Evolutionary conservation across 2,797 vertebrate genomes (phyloP), one percentile per base, ranked within the genome.

Genomic region (Acanthurus leucopareius): DNA sequence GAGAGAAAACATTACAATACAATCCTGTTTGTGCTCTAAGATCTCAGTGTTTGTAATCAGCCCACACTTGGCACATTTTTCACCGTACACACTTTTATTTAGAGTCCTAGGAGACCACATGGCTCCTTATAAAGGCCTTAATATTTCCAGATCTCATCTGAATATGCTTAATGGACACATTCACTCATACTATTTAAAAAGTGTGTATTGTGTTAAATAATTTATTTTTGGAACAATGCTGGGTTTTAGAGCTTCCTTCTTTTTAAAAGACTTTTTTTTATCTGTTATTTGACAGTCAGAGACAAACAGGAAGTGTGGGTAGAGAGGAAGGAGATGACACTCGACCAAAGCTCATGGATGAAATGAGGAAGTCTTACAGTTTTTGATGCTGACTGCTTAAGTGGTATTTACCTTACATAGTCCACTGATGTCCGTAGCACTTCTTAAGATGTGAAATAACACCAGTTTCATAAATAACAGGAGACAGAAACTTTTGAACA

Each of bases 1-100:
- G 38, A 32, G 4, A 35, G 44, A 53, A 75, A 60, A 15, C 11
- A 77, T 81, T 49, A 62, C 57, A 78, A 69, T 44, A 32, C 38
- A 38, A 35, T 52, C 40, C 53, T 63, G 72, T 62, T 64, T 62
- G 70, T 61, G 64, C 72, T 69, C 62, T 42, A 61, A 77, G 59
- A 28, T 79, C 49, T 57, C 22, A 53, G 68, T 25, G 60, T 75
- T 77, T 65, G 25, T 57, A 58, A 72, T 75, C 79, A 70, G 25
- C 69, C 69, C 72, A 80, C 85, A 63, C 69, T 75, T 68, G 69
- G 74, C 52, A 67, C 63, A 48, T 32, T 51, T 47, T 77, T 61
- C 56, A 62, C 56, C 69, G 52, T 22, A 64, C 65, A 69, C 52
- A 70, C 57, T 63, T 45, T 63, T 73, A 62, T 75, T 63, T 58